Conservation (phyloP, 2,113 vertebrate species). For the Pionites leucogaster region DNA sequence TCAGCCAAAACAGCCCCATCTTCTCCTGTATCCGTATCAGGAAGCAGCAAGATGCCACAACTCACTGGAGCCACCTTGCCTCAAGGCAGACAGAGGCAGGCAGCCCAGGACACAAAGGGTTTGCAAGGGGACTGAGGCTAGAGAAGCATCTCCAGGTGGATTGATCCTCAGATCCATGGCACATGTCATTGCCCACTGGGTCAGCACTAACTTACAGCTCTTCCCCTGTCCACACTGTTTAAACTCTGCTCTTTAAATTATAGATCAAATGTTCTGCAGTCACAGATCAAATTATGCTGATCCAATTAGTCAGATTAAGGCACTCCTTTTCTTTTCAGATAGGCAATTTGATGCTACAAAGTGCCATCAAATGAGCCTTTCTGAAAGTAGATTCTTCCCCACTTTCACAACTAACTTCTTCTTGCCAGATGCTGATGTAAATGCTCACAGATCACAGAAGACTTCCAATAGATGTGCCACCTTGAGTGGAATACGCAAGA, state of each 20-base stretch:
- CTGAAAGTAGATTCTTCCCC: neutral
- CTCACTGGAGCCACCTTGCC: neutral
- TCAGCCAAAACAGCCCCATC: neutral
- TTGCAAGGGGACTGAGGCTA: neutral
- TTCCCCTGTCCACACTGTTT: neutral
- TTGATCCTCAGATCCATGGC: neutral
- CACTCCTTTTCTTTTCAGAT: neutral
- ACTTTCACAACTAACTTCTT: neutral
- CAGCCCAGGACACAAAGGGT: neutral
- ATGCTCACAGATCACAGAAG: neutral
- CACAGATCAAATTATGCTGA: neutral
- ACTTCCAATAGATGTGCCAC: neutral
- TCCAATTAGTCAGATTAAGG: neutral
- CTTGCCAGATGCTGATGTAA: neutral
- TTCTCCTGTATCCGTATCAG: neutral
- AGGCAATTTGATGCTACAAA: neutral
- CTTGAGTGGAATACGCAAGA: neutral
- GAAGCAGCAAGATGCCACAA: neutral
- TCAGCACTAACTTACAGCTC: too few species aligned
- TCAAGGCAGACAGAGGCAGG: neutral
- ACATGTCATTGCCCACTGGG: accelerated
- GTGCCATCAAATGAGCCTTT: neutral
- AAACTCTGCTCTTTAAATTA: neutral
- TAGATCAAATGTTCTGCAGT: neutral
- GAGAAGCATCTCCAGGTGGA: neutral